Evolutionary conservation across 2,113 vertebrate genomes (phyloP), one percentile per base, ranked within the genome.

Genomic region (Paramormyrops kingsleyae): DNA sequence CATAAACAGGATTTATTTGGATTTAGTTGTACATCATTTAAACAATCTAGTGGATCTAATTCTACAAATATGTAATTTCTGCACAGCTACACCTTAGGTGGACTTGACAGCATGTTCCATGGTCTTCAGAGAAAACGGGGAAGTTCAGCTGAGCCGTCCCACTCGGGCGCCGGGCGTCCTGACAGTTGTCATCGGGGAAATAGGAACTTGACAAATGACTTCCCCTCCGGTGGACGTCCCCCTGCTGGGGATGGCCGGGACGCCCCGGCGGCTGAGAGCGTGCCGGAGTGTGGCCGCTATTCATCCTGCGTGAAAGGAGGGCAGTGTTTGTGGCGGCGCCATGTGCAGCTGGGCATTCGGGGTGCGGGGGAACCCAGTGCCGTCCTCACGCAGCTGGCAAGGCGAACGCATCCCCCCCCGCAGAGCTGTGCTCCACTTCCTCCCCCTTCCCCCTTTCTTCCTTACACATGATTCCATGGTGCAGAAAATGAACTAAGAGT

Each of bases 301-400:
- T 92, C 92, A 90, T 90, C 85, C 91, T 83, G 50, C n/a, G 66
- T 93, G 91, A 94, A 92, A 89, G 90, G 88, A 88, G 87, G 87
- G 88, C 88, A 90, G 85, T 94, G 94, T 93, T 91, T n/a, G 44
- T n/a, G 0, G 31, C 1, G 31, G 53, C 53, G 31, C 17, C 15
- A 5, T 6, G 17, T 83, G 77, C 77, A 83, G 77, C 39, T 21
- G 24, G 19, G 74, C 74, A 53, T 31, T n/a, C 4, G 50, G 86
- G 77, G 66, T 56, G 53, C 10, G 39, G 10, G 31, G 21, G 27
- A 47, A 52, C 15, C 74, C 13, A 39, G 13, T 7, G 74, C 35
- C 35, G 35, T 80, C 35, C 35, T 42, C 74, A 77, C 4, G n/a
- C 27, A 31, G 27, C n/a, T 15, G 31, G 66, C 66, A 70, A n/a